These are phyloP conservation scores for Campaea margaritaria DNA, from an alignment of 2,888 invertebrate species.

Conservation along the genomic window DNA sequence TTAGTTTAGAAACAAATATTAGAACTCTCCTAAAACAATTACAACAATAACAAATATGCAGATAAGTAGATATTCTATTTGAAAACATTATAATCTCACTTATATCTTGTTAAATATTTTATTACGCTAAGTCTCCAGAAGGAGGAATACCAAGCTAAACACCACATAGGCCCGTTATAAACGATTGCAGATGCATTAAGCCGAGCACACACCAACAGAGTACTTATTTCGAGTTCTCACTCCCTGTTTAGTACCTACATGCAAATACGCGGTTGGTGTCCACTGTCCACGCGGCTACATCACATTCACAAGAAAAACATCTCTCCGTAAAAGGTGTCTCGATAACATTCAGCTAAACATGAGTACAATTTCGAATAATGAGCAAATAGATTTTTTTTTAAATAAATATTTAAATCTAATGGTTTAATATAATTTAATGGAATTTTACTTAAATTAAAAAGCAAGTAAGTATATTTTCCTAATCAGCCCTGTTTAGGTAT, in stretches of 20 bases:
- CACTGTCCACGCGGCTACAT: constrained; percentile 1
- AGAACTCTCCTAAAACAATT: constrained; percentile 82
- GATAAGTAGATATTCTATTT: constrained; percentile 56
- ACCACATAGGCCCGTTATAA: constrained; percentile 62
- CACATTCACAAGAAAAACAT: constrained; percentile 30
- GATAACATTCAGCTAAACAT: constrained; percentile 71
- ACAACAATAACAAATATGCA: constrained; percentile 82
- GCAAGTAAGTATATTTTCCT: constrained; percentile 56
- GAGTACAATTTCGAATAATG: constrained; percentile 79
- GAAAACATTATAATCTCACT: constrained; percentile 82
- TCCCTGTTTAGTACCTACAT: too few species aligned
- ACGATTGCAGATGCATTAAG: constrained; percentile 36
- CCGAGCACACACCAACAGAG: constrained; percentile 10
- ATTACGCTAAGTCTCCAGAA: constrained; percentile 66
- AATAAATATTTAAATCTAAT: constrained; percentile 75
- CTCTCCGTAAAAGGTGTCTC: constrained; percentile 45
- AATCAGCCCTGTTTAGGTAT: constrained; percentile 55
- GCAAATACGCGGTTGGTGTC: not conserved
- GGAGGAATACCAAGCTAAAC: constrained; percentile 59
- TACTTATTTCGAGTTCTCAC: too few species aligned
- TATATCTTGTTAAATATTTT: constrained; percentile 71
- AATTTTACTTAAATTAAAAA: constrained; percentile 80
- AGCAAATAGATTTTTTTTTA: constrained; percentile 79
- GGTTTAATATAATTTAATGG: constrained; percentile 78
- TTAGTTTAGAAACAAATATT: constrained; percentile 77